Conservation (phyloP, 2,888 invertebrate species). For the Tethea ocularis region DNA sequence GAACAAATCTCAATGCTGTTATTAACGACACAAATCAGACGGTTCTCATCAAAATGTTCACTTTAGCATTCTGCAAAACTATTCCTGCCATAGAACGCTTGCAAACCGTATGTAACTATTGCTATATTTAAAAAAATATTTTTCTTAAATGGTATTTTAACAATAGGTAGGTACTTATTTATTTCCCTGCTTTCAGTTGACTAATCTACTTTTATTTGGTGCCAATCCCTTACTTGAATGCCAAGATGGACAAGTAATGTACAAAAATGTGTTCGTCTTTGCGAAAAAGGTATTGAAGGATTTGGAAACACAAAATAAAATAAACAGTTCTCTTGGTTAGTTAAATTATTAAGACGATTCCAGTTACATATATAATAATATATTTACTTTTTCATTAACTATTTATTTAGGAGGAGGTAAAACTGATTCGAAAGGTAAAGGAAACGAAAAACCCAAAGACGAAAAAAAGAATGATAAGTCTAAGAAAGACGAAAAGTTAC, state of each 20-base stretch:
- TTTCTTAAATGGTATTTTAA: slow-evolving; percentile 3
- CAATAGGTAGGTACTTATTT: background rate
- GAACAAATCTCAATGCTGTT: slow-evolving; percentile 55
- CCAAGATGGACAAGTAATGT: slow-evolving; percentile 46
- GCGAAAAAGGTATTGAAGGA: slow-evolving; percentile 39
- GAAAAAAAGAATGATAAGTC: slow-evolving; percentile 39
- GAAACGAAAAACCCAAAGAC: background rate
- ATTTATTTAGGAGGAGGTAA: background rate
- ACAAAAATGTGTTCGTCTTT: slow-evolving; percentile 61
- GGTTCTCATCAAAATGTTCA: slow-evolving; percentile 65
- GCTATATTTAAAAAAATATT: too few relatives aligned
- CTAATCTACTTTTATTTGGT: slow-evolving; percentile 63
- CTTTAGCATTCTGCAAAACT: slow-evolving; percentile 49
- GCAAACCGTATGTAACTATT: slow-evolving; percentile 56
- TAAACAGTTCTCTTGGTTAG: slow-evolving; percentile 13
- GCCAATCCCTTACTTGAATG: slow-evolving; percentile 67
- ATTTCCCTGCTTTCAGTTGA: slow-evolving; percentile 46
- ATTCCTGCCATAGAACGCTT: slow-evolving; percentile 44
- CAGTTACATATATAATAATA: background rate
- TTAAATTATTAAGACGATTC: background rate
- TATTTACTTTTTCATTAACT: background rate
- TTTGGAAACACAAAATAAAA: slow-evolving; percentile 17
- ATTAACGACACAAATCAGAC: slow-evolving; percentile 64
- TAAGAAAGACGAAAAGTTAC: slow-evolving; percentile 42
- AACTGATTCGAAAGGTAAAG: slow-evolving; percentile 23